phyloP scores from a whole-genome alignment of 2,888 invertebrate species.

The Brenthis ino region DNA sequence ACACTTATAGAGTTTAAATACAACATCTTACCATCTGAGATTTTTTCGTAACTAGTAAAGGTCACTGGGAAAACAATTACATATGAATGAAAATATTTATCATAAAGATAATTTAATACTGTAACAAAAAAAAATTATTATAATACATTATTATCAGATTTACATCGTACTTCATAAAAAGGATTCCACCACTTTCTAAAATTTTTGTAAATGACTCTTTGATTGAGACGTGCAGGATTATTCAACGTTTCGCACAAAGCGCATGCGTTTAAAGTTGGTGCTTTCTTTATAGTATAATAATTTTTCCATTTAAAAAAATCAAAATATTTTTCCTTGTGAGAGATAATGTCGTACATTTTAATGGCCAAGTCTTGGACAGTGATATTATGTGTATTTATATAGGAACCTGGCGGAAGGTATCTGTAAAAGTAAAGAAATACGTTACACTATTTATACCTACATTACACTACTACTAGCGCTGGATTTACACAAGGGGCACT shows the following conservation, averaged over 20 bases:
- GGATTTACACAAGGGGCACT: too few relatives aligned
- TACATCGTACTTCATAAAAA: conserved; percentile 47
- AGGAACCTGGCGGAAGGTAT: conserved; percentile 58
- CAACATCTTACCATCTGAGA: too few relatives aligned
- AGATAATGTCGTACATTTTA: conserved; percentile 52
- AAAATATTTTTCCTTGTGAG: conserved; percentile 50
- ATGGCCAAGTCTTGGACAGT: conserved; percentile 51
- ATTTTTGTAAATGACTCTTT: conserved; percentile 40
- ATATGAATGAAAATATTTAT: too few relatives aligned
- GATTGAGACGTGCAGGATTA: conserved; percentile 49
- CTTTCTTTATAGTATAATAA: conserved; percentile 52
- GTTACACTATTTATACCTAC: too few relatives aligned
- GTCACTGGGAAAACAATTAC: too few relatives aligned
- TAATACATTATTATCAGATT: conserved; percentile 19
- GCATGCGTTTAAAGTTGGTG: conserved; percentile 54
- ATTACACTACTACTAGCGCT: too few relatives aligned
- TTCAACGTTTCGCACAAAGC: conserved; percentile 56
- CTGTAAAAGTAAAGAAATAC: conserved; percentile 43
- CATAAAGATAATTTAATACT: too few relatives aligned
- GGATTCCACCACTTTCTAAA: conserved; percentile 69
- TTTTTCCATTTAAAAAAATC: conserved; percentile 64
- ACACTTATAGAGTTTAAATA: too few relatives aligned
- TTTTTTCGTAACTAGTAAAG: too few relatives aligned
- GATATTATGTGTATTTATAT: conserved; percentile 50
- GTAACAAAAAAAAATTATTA: neutral